Evolutionary conservation across 1,140 invertebrate species (phyloP), one percentile per base, ranked within the genome.

Genomic region (Ceratoteleas bidentatus): DNA sequence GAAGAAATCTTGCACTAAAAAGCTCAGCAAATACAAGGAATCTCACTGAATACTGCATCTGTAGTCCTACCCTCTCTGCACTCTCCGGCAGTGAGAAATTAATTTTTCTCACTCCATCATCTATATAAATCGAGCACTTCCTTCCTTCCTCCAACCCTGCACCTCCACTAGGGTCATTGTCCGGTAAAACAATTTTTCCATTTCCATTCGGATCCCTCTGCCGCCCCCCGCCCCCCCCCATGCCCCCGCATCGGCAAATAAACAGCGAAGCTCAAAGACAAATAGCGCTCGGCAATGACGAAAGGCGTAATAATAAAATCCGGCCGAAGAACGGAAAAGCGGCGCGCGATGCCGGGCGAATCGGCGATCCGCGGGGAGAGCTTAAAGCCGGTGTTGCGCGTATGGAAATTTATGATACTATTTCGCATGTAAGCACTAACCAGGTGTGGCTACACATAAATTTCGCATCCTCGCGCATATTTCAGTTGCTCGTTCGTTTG

Each of bases 371-470:
- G 84, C 84, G 88, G 54, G 79, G 70, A 81, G 69, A 81, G 75
- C 68, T 81, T 84, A 81, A 70, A 78, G 54, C 77, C 76, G 47
- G 33, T 78, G 82, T 84, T 83, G 86, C 87, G 78, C 80, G 86
- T 88, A 90, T 90, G 87, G 84, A 90, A 91, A 91, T 91, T 91
- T 91, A 90, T 87, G 88, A 88, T 87, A 88, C 89, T 89, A 90
- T 90, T 89, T 88, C 87, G 88, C 87, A 87, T 88, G 88, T 89
- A 89, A 89, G 90, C 89, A 89, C 88, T 90, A 90, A 91, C 89
- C 89, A 90, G 89, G 89, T 90, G 89, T 90, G 89, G 89, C 90
- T 90, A 89, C 86, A 87, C 89, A 91, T 91, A 91, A 91, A 91
- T 91, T 90, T 88, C 84, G 65, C 88, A 90, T 90, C 85, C 89